Evolutionary conservation across 1,140 invertebrate genomes (phyloP).

Genomic region (Amyelois transitella): DNA sequence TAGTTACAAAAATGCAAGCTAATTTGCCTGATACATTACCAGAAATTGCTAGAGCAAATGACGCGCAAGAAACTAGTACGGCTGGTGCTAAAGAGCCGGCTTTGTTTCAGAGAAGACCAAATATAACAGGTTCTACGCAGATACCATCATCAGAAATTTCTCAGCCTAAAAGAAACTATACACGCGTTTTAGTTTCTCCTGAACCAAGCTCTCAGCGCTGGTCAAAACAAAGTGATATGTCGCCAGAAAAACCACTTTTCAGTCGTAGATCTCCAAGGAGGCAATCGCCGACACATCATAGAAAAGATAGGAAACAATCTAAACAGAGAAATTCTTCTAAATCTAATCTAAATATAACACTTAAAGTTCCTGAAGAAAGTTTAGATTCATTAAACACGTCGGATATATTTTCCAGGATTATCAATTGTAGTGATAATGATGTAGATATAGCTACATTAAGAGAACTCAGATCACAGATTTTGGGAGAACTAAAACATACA

Average conservation of each 20-base stretch:
- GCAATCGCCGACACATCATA: conserved; percentile 33
- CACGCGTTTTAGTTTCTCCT: conserved; percentile 55
- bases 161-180: conserved; percentile 43
- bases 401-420: conserved; percentile 60
- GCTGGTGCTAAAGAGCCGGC: conserved; percentile 58
- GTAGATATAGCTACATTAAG: conserved; percentile 60
- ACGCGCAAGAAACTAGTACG: conserved; percentile 38
- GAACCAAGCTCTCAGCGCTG: conserved; percentile 31
- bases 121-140: conserved; percentile 26
- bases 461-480: conserved; percentile 50
- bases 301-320: conserved; percentile 39
- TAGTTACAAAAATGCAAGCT: conserved; percentile 29
- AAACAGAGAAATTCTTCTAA: conserved; percentile 24
- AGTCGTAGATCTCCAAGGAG: conserved; percentile 45
- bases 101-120: conserved; percentile 58
- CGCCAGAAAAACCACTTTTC: conserved; percentile 34
- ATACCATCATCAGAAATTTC: conserved; percentile 10
- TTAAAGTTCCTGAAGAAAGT: conserved; percentile 60
- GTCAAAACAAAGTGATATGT: conserved; percentile 13
- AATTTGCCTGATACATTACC: conserved; percentile 38
- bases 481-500: conserved; percentile 58
- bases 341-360: conserved; percentile 54
- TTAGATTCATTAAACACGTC: conserved; percentile 56
- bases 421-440: conserved; percentile 57
- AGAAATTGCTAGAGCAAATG: conserved; percentile 48